Percentiles rank a stretch among this genome's conserved stretches.
Conservation (phyloP, 2,888 invertebrate genomes). For the Drosophila villosipedis region DNA sequence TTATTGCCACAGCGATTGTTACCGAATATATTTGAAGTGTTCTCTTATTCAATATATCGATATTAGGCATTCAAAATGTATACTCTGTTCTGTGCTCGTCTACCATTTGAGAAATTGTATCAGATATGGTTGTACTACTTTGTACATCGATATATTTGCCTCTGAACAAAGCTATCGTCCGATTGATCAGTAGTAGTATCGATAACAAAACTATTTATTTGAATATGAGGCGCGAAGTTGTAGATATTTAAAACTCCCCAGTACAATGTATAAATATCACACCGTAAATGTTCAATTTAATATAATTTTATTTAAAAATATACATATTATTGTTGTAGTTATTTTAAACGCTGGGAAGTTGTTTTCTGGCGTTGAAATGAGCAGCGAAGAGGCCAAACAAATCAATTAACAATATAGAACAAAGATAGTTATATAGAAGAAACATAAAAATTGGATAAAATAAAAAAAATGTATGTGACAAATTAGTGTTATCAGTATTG, state of each 20-base stretch:
- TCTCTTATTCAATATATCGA: conserved; percentile 17
- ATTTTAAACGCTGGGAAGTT: conserved; percentile 65
- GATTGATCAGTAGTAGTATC: not conserved
- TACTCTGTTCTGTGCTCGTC: not conserved
- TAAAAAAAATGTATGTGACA: conserved; percentile 43
- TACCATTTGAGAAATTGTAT: not conserved
- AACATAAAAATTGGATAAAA: conserved; percentile 58
- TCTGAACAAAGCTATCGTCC: not conserved
- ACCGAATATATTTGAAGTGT: not conserved
- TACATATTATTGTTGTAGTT: conserved; percentile 65
- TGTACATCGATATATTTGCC: not conserved
- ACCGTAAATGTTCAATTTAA: conserved; percentile 13
- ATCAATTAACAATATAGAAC: conserved; percentile 69
- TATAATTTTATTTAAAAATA: conserved; percentile 69
- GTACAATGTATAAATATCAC: not conserved
- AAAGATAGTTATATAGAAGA: conserved; percentile 51
- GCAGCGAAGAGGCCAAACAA: conserved; percentile 55
- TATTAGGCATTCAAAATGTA: not conserved
- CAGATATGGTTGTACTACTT: not conserved
- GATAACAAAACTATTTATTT: conserved; percentile 3
- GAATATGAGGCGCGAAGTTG: conserved; percentile 5
- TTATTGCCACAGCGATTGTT: conserved; percentile 3
- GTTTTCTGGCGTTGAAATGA: conserved; percentile 31
- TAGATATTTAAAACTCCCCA: not conserved
- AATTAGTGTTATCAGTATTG: conserved; percentile 33